These are phyloP conservation scores for Takifugu bimaculatus DNA, from an alignment of 2,113 vertebrate genomes.

Conservation along the genomic window DNA sequence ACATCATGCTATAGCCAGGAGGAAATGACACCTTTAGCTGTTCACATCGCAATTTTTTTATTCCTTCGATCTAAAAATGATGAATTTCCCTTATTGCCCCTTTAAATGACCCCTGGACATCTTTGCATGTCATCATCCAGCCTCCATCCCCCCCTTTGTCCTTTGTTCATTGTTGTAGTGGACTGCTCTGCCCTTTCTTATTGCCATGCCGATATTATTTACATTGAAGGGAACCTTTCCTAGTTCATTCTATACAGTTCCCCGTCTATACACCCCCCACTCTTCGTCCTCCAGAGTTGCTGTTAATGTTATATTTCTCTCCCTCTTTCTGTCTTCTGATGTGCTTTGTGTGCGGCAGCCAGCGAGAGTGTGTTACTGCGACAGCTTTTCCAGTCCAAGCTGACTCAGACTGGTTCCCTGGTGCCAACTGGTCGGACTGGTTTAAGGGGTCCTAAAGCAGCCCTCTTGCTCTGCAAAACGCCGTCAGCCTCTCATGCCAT, in stretches of 20 bases:
- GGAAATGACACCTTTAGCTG: no score
- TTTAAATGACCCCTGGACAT: conserved; percentile 25
- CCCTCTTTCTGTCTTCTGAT: conserved; percentile 33
- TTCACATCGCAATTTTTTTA: no score
- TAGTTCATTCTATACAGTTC: conserved; percentile 22
- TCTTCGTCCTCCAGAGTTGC: conserved; percentile 40
- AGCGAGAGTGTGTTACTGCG: conserved; percentile 90
- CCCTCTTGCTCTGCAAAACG: conserved; percentile 77
- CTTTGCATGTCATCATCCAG: conserved; percentile 10
- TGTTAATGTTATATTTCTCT: conserved; percentile 7
- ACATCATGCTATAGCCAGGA: no score
- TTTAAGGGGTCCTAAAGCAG: conserved; percentile 80
- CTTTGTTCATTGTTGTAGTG: conserved; percentile 53
- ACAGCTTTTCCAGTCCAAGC: conserved; percentile 90
- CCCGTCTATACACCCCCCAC: conserved; percentile 20
- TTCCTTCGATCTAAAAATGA: no score
- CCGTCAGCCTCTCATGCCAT: conserved; percentile 40
- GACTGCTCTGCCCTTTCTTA: neutral
- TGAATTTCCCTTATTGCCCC: no score
- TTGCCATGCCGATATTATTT: conserved; percentile 5
- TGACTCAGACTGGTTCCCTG: conserved; percentile 90
- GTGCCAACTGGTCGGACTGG: conserved; percentile 78
- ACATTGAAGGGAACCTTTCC: neutral
- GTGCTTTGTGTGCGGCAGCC: conserved; percentile 73
- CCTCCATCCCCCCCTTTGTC: conserved; percentile 26